Evolutionary conservation across 2,888 invertebrate genomes (phyloP).

Genomic region (Tipula vernalis): DNA sequence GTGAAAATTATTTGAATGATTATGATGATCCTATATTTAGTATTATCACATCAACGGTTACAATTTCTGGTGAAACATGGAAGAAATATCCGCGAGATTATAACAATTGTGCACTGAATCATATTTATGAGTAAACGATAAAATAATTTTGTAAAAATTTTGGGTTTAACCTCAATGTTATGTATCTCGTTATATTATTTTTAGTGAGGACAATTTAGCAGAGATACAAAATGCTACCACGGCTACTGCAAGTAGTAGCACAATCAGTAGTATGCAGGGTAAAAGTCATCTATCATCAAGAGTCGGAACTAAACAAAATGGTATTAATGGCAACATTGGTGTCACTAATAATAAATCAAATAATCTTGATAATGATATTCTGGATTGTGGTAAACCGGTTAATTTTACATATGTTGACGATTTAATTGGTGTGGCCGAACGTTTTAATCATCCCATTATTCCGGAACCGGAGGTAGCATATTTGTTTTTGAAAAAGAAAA

Average conservation of each 20-base stretch:
- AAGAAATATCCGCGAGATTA: slow-evolving; percentile 8
- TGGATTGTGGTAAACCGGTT: slow-evolving; percentile 74
- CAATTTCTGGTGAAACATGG: slow-evolving; percentile 25
- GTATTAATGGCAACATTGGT: slow-evolving; percentile 31
- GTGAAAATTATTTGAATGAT: slow-evolving; percentile 17
- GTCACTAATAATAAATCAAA: slow-evolving; percentile 29
- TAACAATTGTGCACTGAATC: not conserved
- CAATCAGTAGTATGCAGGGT: not conserved
- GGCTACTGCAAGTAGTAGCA: not conserved
- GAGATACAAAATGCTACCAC: not conserved
- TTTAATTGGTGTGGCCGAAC: slow-evolving; percentile 69
- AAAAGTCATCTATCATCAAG: not conserved
- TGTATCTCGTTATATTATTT: slow-evolving; percentile 1
- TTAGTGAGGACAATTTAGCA: not conserved
- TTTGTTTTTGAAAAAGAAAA: slow-evolving; percentile 52
- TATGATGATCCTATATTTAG: slow-evolving; percentile 61
- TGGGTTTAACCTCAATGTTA: not conserved
- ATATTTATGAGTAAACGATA: slow-evolving; percentile 9
- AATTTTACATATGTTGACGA: slow-evolving; percentile 85
- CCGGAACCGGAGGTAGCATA: slow-evolving; percentile 73
- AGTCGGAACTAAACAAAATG: slow-evolving; percentile 24
- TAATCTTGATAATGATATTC: slow-evolving; percentile 42
- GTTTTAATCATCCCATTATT: slow-evolving; percentile 68
- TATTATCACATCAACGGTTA: slow-evolving; percentile 58
- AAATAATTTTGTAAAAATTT: not conserved